Evolutionary conservation across 2,113 vertebrate species (phyloP), one percentile per base, ranked within the genome.

Genomic region (Colistium nudipinnis): DNA sequence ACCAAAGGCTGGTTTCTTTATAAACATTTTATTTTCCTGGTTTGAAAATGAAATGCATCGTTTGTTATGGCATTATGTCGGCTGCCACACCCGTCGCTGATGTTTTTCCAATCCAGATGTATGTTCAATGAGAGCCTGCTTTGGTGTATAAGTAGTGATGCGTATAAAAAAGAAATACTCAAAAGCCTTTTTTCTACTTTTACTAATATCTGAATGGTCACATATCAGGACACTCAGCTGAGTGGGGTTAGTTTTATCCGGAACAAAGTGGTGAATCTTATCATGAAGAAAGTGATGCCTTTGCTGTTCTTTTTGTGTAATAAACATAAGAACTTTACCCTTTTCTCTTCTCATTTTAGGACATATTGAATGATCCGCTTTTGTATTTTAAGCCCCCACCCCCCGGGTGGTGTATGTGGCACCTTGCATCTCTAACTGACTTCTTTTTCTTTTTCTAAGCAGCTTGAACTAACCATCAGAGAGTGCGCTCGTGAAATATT

Each of bases 81-180:
- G 22, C 55, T 72, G 28, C 74, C 17, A 28, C n/a, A 60, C 6
- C 67, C 27, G 45, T 48, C 56, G 48, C 61, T 73, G 24, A 62
- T 62, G 17, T 9, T 76, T 78, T 84, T 66, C 17, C 27, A 49
- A 44, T 63, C 27, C 47, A 55, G 93, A 93, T 94, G 89, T 84
- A 73, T 81, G 83, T 87, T 85, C 90, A 85, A 61, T 90, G 85
- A 88, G 87, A 93, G 92, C 92, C 92, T 93, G 93, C 90, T 88
- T 93, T 91, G 91, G 89, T 92, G 77, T 83, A 87, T 88, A 90
- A 82, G 51, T 70, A 62, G 65, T 65, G 19, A 66, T 79, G 55
- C 56, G 67, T 71, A 60, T 48, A 47, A 56, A 66, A 56, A 73
- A 73, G n/a, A 62, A 48, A 63, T 24, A 69, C 62, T 62, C 62